These are phyloP conservation scores for Drosophila novamexicana DNA, from an alignment of 1,140 invertebrate species.

Conservation along the genomic window DNA sequence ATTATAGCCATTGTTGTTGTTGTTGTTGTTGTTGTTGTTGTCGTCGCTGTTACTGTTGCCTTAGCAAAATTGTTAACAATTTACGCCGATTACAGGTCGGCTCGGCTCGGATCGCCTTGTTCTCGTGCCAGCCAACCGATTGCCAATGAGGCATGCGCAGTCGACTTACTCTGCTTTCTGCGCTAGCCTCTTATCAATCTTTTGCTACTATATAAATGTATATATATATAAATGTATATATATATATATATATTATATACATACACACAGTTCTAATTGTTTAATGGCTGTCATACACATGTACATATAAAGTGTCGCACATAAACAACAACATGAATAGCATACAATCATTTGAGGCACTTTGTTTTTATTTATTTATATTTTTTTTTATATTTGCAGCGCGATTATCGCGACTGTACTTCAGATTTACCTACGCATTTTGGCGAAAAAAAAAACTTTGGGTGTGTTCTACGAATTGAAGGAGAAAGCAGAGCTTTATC, in stretches of 20 bases:
- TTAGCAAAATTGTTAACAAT: conserved; percentile 80
- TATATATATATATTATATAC: neutral
- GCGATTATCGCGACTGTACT: conserved; percentile 38
- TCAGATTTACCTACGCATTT: conserved; percentile 13
- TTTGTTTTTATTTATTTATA: conserved; percentile 9
- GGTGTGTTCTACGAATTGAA: neutral
- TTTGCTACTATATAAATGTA: neutral
- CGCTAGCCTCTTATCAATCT: conserved; percentile 53
- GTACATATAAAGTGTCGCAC: conserved; percentile 30
- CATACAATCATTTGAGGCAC: conserved; percentile 4
- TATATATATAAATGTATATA: neutral
- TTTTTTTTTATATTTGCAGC: conserved; percentile 20
- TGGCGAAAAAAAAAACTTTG: neutral
- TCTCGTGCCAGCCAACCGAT: neutral
- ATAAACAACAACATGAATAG: conserved; percentile 40
- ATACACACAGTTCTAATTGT: conserved; percentile 56
- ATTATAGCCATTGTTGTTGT: conserved; percentile 54
- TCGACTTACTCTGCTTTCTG: neutral
- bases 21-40: conserved; percentile 20
- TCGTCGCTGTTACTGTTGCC: conserved; percentile 49
- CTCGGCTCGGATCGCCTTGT: conserved; percentile 38
- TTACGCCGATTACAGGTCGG: conserved; percentile 48
- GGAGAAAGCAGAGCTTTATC: too few species aligned
- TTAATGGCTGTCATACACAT: conserved; percentile 52
- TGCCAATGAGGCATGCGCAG: conserved; percentile 49